Conservation (phyloP, 53 echinoderm and acorn worm genomes). For the Arbacia lixula region DNA sequence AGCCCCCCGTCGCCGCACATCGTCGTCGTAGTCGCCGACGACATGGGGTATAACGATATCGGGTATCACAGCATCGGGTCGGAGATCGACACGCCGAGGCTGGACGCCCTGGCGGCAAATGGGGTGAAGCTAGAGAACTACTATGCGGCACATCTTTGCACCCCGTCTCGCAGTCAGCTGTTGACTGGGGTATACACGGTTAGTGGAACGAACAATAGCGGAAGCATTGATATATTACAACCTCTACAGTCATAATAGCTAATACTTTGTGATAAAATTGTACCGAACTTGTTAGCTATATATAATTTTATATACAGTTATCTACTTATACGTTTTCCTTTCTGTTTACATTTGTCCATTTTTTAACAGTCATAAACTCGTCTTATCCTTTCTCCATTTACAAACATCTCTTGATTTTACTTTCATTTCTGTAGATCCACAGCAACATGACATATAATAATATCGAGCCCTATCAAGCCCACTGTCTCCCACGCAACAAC, state of each 20-base stretch:
- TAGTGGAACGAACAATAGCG: too few species aligned
- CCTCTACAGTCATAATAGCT: too few species aligned
- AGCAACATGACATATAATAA: constrained; percentile 74
- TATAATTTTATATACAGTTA: too few species aligned
- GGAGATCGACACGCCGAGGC: constrained; percentile 53
- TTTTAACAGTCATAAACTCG: too few species aligned
- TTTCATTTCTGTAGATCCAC: constrained; percentile 73
- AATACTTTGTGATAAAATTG: too few species aligned
- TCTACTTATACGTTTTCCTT: too few species aligned
- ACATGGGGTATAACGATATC: constrained; percentile 83
- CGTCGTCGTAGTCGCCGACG: constrained; percentile 80
- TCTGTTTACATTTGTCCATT: too few species aligned
- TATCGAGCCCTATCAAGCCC: constrained; percentile 58
- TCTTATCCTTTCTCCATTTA: too few species aligned
- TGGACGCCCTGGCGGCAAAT: constrained; percentile 67
- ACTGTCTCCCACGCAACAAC: constrained; percentile 68
- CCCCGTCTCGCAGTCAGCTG: constrained; percentile 75
- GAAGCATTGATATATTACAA: too few species aligned
- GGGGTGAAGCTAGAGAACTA: constrained; percentile 80
- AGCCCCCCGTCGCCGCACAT: constrained; percentile 64
- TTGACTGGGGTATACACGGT: constrained; percentile 79
- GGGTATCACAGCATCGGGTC: constrained; percentile 79
- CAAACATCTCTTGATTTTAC: too few species aligned
- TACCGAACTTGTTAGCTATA: too few species aligned
- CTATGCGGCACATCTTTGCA: constrained; percentile 77